Base-by-base conservation (phyloP, 2,797 vertebrate genomes). In the Pogoniulus pusillus region DNA sequence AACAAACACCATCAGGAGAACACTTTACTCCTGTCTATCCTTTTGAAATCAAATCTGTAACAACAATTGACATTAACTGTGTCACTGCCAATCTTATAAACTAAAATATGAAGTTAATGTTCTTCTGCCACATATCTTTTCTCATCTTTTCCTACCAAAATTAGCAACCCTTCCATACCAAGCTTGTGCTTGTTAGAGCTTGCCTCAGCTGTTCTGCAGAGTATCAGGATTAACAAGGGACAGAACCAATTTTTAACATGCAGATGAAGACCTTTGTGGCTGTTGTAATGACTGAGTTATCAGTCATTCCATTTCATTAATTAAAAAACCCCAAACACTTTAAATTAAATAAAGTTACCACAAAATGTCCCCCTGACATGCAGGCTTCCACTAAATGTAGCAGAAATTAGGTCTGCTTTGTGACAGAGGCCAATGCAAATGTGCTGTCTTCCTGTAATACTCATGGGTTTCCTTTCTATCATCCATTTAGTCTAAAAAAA, bases 401-500 rank as follows among this genome's bases (percentile, higher is more conserved):
- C 49, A 85, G 66, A 87, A 90, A 87, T 90, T 7, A 87, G 8
- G 53, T 83, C 54, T 77, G 18, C 27, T 70, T 91, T 81, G 49
- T 83, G 54, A 76, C 34, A 82, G 45, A 87, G 53, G 39, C 66
- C 79, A 70, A 73, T 54, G 43, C 74, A 92, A 94, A 94, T 70
- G 39, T 32, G 51, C 18, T 83, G 41, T 64, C 39, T 73, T 87
- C 37, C 68, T 65, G 54, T 68, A 79, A 64, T 70, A 74, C 24
- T 60, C 1, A 0, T 82, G 37, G 49, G 54, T 59, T 91, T 92
- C 80, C 64, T 87, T 92, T 92, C 45, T 76, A 43, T 65, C 70
- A 89, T 70, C 15, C 32, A 81, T 64, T 94, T 89, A 80, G 57
- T 39, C 73, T 85, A 85, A 89, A 79, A 92, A 82, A 60, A 35